Conservation (phyloP, 2,888 invertebrate species). For the Hyposoter dolosus region DNA sequence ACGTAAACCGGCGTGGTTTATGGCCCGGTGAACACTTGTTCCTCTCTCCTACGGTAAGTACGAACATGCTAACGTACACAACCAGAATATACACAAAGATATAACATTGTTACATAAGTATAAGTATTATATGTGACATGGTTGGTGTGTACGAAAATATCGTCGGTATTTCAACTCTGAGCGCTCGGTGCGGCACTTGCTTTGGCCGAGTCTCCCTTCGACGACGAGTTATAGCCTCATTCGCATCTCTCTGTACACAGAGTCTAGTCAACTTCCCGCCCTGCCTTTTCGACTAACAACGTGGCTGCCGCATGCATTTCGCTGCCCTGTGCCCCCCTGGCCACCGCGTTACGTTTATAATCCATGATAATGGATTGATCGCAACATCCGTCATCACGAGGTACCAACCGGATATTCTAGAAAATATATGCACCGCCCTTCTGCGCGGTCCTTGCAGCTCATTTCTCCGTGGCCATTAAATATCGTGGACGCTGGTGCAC, state of each 20-base stretch:
- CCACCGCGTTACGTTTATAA: constrained; percentile 52
- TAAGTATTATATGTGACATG: constrained; percentile 19
- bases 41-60: constrained; percentile 46
- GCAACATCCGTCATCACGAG: constrained; percentile 69
- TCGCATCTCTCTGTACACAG: not conserved
- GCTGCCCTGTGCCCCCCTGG: not conserved
- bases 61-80: constrained; percentile 16
- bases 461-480: constrained; percentile 41
- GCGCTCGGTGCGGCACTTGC: not conserved
- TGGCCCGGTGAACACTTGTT: constrained; percentile 78
- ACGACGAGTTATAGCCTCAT: constrained; percentile 50
- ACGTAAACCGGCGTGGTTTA: constrained; percentile 82
- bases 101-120: constrained; percentile 26
- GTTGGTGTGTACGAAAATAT: constrained; percentile 1
- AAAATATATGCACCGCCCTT: constrained; percentile 58
- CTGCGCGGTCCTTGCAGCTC: not conserved
- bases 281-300: not conserved
- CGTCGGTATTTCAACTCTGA: constrained; percentile 10
- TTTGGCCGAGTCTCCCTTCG: constrained; percentile 3
- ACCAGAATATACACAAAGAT: not conserved
- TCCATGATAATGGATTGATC: constrained; percentile 73
- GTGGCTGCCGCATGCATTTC: not conserved
- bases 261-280: not conserved
- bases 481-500: constrained; percentile 14
- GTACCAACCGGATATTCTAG: constrained; percentile 58